Percentiles rank a stretch among this genome's conserved stretches.
These are phyloP conservation scores for Clamator glandarius DNA, from an alignment of 2,797 vertebrate species.

Conservation along the genomic window DNA sequence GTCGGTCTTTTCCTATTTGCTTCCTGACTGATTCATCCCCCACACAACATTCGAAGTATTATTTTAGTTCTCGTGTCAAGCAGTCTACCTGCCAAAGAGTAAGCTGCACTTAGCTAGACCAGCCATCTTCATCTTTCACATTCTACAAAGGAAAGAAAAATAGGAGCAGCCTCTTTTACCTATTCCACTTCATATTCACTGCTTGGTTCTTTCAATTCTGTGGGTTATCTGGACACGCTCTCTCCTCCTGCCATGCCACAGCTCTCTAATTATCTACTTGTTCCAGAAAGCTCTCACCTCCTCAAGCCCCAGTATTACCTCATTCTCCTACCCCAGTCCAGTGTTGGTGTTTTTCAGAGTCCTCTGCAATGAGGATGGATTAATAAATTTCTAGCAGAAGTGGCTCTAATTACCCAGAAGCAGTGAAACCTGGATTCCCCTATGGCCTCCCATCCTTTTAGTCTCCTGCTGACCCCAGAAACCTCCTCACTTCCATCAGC, in stretches of 20 bases:
- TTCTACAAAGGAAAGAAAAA: neutral
- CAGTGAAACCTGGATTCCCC: neutral
- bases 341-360: neutral
- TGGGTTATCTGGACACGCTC: neutral
- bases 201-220: neutral
- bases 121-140: neutral
- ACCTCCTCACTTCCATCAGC: neutral
- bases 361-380: neutral
- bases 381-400: neutral
- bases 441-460: neutral
- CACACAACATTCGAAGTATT: neutral
- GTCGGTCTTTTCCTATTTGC: conserved; percentile 2
- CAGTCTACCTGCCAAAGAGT: neutral
- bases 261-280: conserved; percentile 32
- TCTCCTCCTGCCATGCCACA: neutral
- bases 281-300: neutral
- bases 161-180: neutral
- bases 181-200: neutral
- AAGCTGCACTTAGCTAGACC: neutral
- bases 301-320: neutral
- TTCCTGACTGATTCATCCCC: conserved; percentile 18
- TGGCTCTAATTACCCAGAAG: neutral
- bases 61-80: neutral
- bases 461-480: neutral
- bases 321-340: conserved; percentile 4